Base-by-base conservation (phyloP, 2,888 invertebrate species). In the Pasiphila rectangulata region DNA sequence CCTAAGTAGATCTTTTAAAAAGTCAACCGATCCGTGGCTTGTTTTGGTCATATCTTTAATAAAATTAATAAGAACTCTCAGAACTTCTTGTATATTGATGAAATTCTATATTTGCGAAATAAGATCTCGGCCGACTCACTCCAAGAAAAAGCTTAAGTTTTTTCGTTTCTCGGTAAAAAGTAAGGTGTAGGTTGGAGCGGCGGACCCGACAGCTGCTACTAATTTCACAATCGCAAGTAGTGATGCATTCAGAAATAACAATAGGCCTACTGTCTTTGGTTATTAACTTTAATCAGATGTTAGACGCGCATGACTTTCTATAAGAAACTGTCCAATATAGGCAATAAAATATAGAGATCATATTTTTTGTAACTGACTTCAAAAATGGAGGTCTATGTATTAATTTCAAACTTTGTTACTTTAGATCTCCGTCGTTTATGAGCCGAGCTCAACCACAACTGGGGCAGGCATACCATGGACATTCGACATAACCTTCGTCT, bases 81-180 rank as follows among this genome's bases (percentile, higher is more conserved):
- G 75, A 81, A 75, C 72, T 71, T n/a, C n/a, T n/a, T 66, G 71
- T 69, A 67, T 74, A 69, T 69, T 71, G 69, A 73, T 74, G 85
- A 82, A 84, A 84, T 78, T 84, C 79, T 81, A 84, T 81, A 79
- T 79, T 73, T 65, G 77, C 78, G 85, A 82, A 85, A 85, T 80
- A 76, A 78, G 82, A 85, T 78, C 75, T 67, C 69, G 64, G 59
- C 61, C 71, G 64, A 64, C 63, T 72, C 68, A 64, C 67, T 70
- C 67, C 59, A 59, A 70, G 68, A 72, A 80, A 74, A 75, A 71
- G 62, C 63, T 62, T 61, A 65, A 59, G 55, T 63, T 67, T 69
- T 69, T 75, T 75, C 60, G 57, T 65, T 76, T 74, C 69, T 69
- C 54, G 56, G 72, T 76, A 75, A 79, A 78, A 77, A 76, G 72